Base-by-base conservation (phyloP, 2,888 invertebrate genomes). In the Pollenia griseotomentosa region DNA sequence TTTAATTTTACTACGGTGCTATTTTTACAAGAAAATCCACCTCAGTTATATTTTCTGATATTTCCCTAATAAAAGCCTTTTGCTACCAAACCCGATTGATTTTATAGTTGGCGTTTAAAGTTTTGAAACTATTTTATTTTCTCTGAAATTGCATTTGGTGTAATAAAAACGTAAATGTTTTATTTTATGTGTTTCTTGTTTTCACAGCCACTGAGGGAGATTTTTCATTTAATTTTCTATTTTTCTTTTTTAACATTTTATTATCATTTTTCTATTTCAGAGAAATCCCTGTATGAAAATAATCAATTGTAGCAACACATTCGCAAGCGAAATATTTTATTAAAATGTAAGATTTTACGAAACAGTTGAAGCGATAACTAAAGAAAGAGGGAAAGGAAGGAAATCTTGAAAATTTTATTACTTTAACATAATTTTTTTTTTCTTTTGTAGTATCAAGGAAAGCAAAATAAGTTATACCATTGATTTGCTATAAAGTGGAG, bases 111-210 rank as follows among this genome's bases (percentile, higher is more conserved):
- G 33, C 46, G 23, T 73, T 59, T 33, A 59, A 59, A 59, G 19
- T 46, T 59, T 12, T 7, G 9, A 57, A 71, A 71, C 55, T 14
- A 71, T 57, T 44, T 46, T 23, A 33, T 73, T 73, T 59, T 73
- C 33, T 59, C 46, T 48, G 10, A 73, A 59, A 73, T 46, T 59
- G 14, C 57, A 23, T 59, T 73, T 46, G 57, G 46, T n/a, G 73
- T 46, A 73, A 73, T 73, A 73, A 73, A 73, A 73, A 73, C 61
- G 23, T 57, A 57, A 53, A 71, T 42, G 70, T 71, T 55, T 51
- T 33, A 68, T 40, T 23, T 68, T 40, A 10, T 55, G 8, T 42
- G 11, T 55, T 73, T 19, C 6, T 16, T n/a, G 6, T 19, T 55
- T 55, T 63, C 40, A 42, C n/a, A n/a, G 42, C 40, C 42, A 42